Base-by-base conservation (phyloP, 2,113 vertebrate genomes). In the Pterocles burchelli region DNA sequence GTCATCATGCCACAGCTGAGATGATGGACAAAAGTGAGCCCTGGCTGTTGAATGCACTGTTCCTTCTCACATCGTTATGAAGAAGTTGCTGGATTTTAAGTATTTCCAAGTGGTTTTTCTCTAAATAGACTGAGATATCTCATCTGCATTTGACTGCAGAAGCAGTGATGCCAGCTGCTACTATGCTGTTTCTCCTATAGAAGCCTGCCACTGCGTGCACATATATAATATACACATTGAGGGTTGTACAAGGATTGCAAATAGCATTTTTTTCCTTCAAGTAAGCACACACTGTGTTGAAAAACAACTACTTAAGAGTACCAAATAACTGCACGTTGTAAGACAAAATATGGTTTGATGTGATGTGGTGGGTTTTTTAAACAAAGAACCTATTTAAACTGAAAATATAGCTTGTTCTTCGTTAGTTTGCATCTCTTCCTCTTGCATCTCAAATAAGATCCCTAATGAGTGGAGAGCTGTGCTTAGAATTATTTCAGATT, bases 101-200 rank as follows among this genome's bases (percentile, higher is more conserved):
- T 25, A 12, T 62, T 90, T 83, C 43, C 82, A 48, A 94, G 82
- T 80, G 62, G 1, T 28, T 94, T 77, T 90, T 38, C 43, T 70
- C 33, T 46, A 7, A n/a, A 22, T 5, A 71, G 72, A 9, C 28
- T 4, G 61, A 75, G 43, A 49, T 31, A 4, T 7, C 74, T 41
- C 17, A 93, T 96, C 77, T 96, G 85, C 55, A n/a, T 91, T 91
- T 55, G 72, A 92, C 45, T 70, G 74, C 38, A 38, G 82, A 33
- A 88, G 87, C 82, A 85, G 88, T 36, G 75, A n/a, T 90, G 92
- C 85, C 85, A 95, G 94, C 90, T 91, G 87, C 86, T 89, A 9
- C 90, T 67, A 2, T 46, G 70, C 70, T 84, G 76, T n/a, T 57
- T 38, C 25, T 80, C 43, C 68, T 34, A 0, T 1, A 7, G n/a